Evolutionary conservation across 2,888 invertebrate genomes (phyloP).

Genomic region (Caenorhabditis virilis): DNA sequence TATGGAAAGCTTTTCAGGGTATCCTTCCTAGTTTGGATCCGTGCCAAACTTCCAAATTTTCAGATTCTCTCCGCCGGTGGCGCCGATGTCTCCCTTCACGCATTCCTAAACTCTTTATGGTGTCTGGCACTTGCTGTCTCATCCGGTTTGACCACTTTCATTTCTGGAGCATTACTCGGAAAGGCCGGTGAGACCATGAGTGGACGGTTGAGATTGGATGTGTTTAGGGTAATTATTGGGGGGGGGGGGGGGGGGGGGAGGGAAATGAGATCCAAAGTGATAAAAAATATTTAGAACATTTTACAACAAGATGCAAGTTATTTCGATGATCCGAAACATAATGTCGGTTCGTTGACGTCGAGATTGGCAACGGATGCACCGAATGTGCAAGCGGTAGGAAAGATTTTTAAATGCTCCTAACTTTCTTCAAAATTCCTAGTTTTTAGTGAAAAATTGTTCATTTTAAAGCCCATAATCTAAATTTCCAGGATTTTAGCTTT

Average conservation of each 20-base stretch:
- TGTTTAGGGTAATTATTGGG: slow-evolving; percentile 46
- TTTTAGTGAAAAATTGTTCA: no score
- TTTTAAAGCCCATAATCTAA: no score
- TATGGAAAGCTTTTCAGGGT: slow-evolving; percentile 60
- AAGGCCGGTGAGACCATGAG: slow-evolving; percentile 53
- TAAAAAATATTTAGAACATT: slow-evolving; percentile 65
- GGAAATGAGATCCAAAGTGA: no score
- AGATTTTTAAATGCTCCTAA: no score
- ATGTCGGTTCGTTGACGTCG: slow-evolving; percentile 69
- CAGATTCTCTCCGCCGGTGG: slow-evolving; percentile 28
- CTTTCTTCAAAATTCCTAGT: no score
- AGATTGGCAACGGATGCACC: slow-evolving; percentile 71
- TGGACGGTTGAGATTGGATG: slow-evolving; percentile 64
- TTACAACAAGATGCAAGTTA: slow-evolving; percentile 69
- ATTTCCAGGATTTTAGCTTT: no score
- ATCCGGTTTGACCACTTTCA: slow-evolving; percentile 45
- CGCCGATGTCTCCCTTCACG: slow-evolving; percentile 7
- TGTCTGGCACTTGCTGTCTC: slow-evolving; percentile 41
- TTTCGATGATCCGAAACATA: slow-evolving; percentile 70
- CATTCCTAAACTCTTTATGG: slow-evolving; percentile 38
- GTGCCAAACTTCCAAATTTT: no score
- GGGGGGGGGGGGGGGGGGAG: no score
- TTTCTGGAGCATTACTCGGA: slow-evolving; percentile 49
- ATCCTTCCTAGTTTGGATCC: no score
- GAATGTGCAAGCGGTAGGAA: slow-evolving; percentile 70